Conservation (phyloP, 2,797 vertebrate genomes). For the Ataeniobius toweri region DNA sequence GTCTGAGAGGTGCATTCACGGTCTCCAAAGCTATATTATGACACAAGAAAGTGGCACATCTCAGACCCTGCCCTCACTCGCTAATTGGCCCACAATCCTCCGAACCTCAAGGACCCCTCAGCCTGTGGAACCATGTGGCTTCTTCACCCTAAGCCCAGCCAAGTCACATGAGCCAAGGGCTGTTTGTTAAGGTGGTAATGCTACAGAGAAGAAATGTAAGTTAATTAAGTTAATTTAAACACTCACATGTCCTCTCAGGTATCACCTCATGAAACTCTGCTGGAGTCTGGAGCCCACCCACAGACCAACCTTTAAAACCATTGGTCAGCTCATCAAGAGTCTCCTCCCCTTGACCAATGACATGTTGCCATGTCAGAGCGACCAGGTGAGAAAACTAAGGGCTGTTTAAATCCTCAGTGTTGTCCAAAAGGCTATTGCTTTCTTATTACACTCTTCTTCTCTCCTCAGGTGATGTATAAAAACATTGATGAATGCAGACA, state of each 20-base stretch:
- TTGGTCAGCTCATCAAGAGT: constrained; percentile 82
- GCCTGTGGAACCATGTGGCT: background rate
- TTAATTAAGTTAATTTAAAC: background rate
- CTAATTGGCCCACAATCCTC: background rate
- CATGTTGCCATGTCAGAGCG: constrained; percentile 24
- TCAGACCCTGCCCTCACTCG: background rate
- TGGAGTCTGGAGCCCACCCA: constrained; percentile 90
- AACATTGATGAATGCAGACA: constrained; percentile 54
- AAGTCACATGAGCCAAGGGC: background rate
- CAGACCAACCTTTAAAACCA: constrained; percentile 88
- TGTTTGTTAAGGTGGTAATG: background rate
- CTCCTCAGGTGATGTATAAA: constrained; percentile 42
- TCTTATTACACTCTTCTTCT: background rate
- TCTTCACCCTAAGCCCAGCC: background rate
- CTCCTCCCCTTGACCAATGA: constrained; percentile 72
- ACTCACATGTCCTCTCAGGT: constrained; percentile 74
- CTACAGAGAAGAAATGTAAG: background rate
- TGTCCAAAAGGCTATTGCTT: background rate
- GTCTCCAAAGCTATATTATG: background rate
- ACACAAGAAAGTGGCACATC: background rate
- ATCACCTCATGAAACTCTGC: constrained; percentile 89
- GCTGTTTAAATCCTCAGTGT: background rate
- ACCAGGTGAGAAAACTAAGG: constrained; percentile 69
- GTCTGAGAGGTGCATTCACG: background rate
- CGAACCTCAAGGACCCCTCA: background rate